These are phyloP conservation scores for Endomychus coccineus DNA, from an alignment of 2,888 invertebrate genomes.

Conservation along the genomic window DNA sequence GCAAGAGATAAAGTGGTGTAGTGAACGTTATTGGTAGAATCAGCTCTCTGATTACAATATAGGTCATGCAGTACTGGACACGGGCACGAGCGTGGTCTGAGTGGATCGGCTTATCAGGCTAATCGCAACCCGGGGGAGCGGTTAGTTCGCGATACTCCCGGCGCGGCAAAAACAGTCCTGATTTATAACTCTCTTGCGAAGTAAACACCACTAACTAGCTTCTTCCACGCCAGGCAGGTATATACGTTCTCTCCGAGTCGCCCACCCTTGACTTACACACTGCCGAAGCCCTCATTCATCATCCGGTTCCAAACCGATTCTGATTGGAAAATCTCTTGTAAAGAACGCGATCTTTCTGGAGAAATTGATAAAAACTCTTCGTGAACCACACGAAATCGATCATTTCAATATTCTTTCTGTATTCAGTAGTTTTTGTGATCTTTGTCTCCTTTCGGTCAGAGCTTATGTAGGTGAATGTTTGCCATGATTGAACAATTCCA, in stretches of 20 bases:
- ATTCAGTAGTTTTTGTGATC: too few species aligned
- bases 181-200: constrained; percentile 34
- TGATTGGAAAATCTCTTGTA: constrained; percentile 30
- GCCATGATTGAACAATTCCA: too few species aligned
- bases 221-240: constrained; percentile 11
- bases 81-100: too few species aligned
- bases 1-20: too few species aligned
- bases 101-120: constrained; percentile 35
- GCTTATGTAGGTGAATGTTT: too few species aligned
- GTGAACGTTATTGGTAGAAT: too few species aligned
- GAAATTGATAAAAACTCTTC: constrained; percentile 14
- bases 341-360: constrained; percentile 17
- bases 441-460: too few species aligned
- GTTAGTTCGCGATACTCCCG: constrained; percentile 35
- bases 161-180: constrained; percentile 31
- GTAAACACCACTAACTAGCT: constrained; percentile 26
- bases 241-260: neutral
- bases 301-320: constrained; percentile 28
- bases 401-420: constrained; percentile 15
- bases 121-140: constrained; percentile 37
- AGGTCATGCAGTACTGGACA: too few species aligned
- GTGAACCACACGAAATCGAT: constrained; percentile 14
- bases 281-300: constrained; percentile 20
- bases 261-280: constrained; percentile 2
- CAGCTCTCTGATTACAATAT: too few species aligned